Base-by-base conservation (phyloP, 2,113 vertebrate genomes). In the Morone chrysops region DNA sequence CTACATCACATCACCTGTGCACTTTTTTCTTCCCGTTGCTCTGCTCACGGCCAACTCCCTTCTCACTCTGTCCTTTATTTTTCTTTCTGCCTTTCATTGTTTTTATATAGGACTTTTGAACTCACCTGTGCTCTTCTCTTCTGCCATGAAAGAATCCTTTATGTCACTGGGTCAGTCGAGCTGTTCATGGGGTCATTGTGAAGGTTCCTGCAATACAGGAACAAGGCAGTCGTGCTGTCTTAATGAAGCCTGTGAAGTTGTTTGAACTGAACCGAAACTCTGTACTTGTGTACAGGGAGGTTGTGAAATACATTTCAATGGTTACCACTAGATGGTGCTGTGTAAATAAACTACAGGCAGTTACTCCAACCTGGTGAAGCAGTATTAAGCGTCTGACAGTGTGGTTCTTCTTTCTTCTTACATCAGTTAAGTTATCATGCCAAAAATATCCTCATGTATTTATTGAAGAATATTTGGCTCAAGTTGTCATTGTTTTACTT, bases 311-410 rank as follows among this genome's bases (percentile, higher is more conserved):
- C 78, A 89, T 93, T 91, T 89, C 80, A 89, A 40, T 78, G 80
- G 78, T 80, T 59, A 75, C 93, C 94, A 93, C 87, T 92, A 93
- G 93, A 89, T 91, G 93, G 94, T 84, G 92, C 92, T 92, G 90
- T 92, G 84, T 86, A 88, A 89, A 88, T 84, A 79, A 85, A 86
- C 81, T 70, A 81, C 74, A 65, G 77, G 80, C 85, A 88, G 74
- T 88, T 70, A 80, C 48, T 89, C 76, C 81, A 80, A 62, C 69
- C 63, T 57, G 70, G 76, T 83, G 65, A 82, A 89, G 80, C 89
- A 91, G 90, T 90, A 85, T 93, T 92, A 84, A 73, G 71, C 53
- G 36, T 90, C 63, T 82, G 60, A 84, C 69, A 81, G 70, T 79
- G 60, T 69, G 77, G 78, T 54, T 85, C 85, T 81, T 65, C 65